Evolutionary conservation across 2,888 invertebrate species (phyloP).

Genomic region (Nomada ferruginata): DNA sequence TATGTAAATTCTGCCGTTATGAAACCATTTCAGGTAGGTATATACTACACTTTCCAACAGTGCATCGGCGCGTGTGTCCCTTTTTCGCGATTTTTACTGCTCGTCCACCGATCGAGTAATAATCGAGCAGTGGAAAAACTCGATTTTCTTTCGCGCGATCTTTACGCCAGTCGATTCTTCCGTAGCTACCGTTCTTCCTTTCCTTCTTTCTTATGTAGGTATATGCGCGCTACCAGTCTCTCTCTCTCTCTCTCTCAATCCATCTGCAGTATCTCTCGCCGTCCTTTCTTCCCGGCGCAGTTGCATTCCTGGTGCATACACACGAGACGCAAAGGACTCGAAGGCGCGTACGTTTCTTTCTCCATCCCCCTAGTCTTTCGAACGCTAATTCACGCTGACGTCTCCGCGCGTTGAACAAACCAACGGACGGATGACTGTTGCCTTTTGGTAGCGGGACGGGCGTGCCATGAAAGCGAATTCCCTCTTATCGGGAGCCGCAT

Average conservation of each 20-base stretch:
- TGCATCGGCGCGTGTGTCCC: not conserved
- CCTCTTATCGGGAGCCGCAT: constrained; percentile 8
- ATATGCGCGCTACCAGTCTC: constrained; percentile 21
- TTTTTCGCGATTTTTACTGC: constrained; percentile 34
- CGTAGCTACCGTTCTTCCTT: not conserved
- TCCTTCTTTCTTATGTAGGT: constrained; percentile 1
- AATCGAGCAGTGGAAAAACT: constrained; percentile 15
- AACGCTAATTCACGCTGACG: constrained; percentile 79
- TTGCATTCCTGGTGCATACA: constrained; percentile 66
- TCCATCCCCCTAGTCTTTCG: constrained; percentile 39
- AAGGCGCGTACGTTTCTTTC: constrained; percentile 59
- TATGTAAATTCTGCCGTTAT: no score
- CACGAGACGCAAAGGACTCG: constrained; percentile 71
- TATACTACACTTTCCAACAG: no score
- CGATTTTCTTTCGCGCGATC: constrained; percentile 10
- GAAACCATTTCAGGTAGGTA: no score
- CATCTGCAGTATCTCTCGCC: not conserved
- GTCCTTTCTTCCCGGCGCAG: constrained; percentile 3
- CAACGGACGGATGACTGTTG: constrained; percentile 58
- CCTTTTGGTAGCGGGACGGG: not conserved
- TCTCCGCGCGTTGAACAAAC: constrained; percentile 69
- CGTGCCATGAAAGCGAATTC: constrained; percentile 29
- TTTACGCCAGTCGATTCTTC: not conserved
- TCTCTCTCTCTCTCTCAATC: not conserved
- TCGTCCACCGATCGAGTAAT: constrained; percentile 8